A percentile compares a stretch with the other conserved stretches of the same genome.
These are phyloP conservation scores for Cyprinella venusta DNA, from an alignment of 2,797 vertebrate genomes.

Conservation along the genomic window DNA sequence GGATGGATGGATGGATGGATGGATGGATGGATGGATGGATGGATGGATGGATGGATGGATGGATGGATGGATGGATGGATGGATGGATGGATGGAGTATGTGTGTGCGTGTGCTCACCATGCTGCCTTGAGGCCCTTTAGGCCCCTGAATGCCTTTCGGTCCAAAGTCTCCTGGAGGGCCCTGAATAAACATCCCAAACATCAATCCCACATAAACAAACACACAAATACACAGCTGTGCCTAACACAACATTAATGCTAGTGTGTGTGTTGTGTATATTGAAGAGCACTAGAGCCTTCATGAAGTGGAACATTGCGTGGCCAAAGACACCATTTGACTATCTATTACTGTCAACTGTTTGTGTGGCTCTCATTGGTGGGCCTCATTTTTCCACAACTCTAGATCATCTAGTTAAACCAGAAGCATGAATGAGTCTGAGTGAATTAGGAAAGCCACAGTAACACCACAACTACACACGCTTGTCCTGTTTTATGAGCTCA, in stretches of 20 bases:
- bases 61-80: too few relatives aligned
- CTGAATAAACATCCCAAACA: conserved; percentile 68
- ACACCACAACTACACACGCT: background rate
- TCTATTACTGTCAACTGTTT: conserved; percentile 16
- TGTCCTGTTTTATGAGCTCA: conserved; percentile 7
- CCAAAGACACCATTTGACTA: conserved; percentile 6
- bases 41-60: too few relatives aligned
- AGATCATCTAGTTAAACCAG: background rate
- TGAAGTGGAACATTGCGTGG: conserved; percentile 31
- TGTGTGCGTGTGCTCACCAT: conserved; percentile 80
- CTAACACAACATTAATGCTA: background rate
- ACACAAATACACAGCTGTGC: conserved; percentile 16
- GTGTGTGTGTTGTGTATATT: conserved; percentile 21
- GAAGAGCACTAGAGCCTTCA: background rate
- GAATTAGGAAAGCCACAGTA: background rate
- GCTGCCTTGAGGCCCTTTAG: conserved; percentile 87
- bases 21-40: too few relatives aligned
- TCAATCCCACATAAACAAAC: conserved; percentile 7
- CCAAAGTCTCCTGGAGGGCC: conserved; percentile 91
- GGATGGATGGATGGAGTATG: too few relatives aligned
- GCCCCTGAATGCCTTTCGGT: conserved; percentile 90
- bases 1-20: background rate
- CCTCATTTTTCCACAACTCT: conserved; percentile 22
- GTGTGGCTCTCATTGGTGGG: background rate
- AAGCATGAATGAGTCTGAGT: conserved; percentile 2